Evolutionary conservation across 2,113 vertebrate genomes (phyloP).

Genomic region (Gymnorhina tibicen): DNA sequence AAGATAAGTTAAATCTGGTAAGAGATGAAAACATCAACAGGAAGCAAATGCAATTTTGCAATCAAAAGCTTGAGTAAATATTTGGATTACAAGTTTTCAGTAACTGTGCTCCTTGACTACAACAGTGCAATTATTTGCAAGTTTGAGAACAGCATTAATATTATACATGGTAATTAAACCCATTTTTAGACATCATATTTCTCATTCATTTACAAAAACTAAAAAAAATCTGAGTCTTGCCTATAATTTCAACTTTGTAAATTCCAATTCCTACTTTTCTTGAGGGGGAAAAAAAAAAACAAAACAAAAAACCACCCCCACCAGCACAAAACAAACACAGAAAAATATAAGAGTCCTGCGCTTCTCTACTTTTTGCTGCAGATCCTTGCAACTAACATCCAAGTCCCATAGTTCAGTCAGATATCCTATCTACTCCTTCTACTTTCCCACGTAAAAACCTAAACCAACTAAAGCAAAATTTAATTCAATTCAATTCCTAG

Average conservation of each 20-base stretch:
- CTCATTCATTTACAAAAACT: not conserved
- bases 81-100: not conserved
- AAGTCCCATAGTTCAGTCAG: not conserved
- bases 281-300: not conserved
- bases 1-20: not conserved
- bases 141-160: not conserved
- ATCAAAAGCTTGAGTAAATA: not conserved
- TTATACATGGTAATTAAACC: not conserved
- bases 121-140: not conserved
- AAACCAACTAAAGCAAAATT: not conserved
- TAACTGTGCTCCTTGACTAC: not conserved
- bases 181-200: not conserved
- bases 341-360: not conserved
- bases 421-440: not conserved
- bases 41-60: not conserved
- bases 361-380: not conserved
- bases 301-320: not conserved
- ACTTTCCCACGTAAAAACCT: not conserved
- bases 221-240: not conserved
- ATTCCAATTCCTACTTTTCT: not conserved
- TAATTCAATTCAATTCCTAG: not conserved
- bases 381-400: not conserved
- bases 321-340: not conserved
- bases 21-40: not conserved
- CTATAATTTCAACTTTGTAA: not conserved